Evolutionary conservation across 1,140 invertebrate species (phyloP).

Genomic region (Drosophila varians): DNA sequence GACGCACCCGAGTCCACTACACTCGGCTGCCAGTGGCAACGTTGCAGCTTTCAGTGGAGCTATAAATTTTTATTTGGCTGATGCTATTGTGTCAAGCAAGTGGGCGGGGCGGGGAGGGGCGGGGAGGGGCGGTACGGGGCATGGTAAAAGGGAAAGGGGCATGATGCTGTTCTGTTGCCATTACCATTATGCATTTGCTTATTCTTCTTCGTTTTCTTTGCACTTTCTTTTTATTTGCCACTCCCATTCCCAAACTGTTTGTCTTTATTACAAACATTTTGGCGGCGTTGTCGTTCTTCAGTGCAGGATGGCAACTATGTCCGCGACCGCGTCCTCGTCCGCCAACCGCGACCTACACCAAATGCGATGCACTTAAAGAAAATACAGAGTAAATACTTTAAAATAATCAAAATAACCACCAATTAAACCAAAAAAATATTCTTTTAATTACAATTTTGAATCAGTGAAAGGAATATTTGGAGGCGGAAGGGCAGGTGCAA

Average conservation of each 20-base stretch:
- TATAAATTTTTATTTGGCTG: conserved; percentile 79
- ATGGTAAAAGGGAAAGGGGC: conserved; percentile 5
- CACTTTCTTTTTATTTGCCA: conserved; percentile 20
- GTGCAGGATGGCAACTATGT: conserved; percentile 36
- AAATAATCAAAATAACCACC: not conserved
- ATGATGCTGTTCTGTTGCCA: conserved; percentile 35
- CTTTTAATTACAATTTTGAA: not conserved
- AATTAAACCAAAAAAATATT: not conserved
- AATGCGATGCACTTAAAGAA: conserved; percentile 14
- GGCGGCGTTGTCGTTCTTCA: conserved; percentile 46
- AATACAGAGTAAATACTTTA: too few species aligned
- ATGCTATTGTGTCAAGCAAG: conserved; percentile 72
- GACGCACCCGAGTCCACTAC: conserved; percentile 29
- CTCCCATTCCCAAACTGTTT: conserved; percentile 58
- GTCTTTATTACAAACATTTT: conserved; percentile 67
- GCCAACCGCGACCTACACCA: conserved; percentile 50
- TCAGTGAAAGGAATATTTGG: conserved; percentile 26
- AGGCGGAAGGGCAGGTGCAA: conserved; percentile 23
- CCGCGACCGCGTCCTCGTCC: too few species aligned
- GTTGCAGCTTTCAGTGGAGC: conserved; percentile 73
- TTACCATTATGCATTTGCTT: conserved; percentile 70
- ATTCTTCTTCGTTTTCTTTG: conserved; percentile 20
- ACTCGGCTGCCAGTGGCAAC: conserved; percentile 40
- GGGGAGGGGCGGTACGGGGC: conserved; percentile 5
- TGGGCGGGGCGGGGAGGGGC: conserved; percentile 9